These are phyloP conservation scores for Hydra vulgaris DNA, from an alignment of 30 jellyfish, hydroid and myxozoan genomes.

Conservation along the genomic window DNA sequence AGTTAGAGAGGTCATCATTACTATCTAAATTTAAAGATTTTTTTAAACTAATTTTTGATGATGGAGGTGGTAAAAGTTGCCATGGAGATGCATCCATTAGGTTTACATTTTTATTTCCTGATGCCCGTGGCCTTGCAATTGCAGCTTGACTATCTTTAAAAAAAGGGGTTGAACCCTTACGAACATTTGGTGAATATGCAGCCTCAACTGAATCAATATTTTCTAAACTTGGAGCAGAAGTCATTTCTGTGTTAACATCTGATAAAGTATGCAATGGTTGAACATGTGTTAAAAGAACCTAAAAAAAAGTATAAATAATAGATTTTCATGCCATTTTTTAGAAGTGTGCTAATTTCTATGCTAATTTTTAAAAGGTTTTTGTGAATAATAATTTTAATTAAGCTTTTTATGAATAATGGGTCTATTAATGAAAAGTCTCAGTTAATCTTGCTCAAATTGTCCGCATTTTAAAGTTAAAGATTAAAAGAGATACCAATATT, in stretches of 20 bases:
- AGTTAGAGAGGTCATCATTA: background rate
- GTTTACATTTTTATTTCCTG: constrained; percentile 49
- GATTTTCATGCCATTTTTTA: no score
- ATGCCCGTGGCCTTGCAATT: constrained; percentile 86
- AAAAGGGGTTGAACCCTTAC: constrained; percentile 11
- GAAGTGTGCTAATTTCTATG: background rate
- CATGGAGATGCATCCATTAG: constrained; percentile 91
- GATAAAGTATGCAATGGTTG: constrained; percentile 16
- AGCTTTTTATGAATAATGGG: no score
- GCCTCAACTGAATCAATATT: background rate
- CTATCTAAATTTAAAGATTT: constrained; percentile 29
- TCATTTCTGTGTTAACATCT: constrained; percentile 10
- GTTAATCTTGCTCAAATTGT: no score
- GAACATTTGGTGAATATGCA: constrained; percentile 9
- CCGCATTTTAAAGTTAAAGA: no score
- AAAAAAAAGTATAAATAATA: background rate
- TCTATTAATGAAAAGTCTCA: no score
- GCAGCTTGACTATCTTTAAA: constrained; percentile 35
- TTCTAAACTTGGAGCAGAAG: constrained; percentile 17
- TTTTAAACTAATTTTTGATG: constrained; percentile 41
- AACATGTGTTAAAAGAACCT: constrained; percentile 18
- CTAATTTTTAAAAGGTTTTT: no score
- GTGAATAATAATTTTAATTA: no score
- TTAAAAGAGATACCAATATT: no score
- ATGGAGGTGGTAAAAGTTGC: constrained; percentile 94